Conservation (phyloP, 1,140 invertebrate species). For the Zeugodacus cucurbitae region DNA sequence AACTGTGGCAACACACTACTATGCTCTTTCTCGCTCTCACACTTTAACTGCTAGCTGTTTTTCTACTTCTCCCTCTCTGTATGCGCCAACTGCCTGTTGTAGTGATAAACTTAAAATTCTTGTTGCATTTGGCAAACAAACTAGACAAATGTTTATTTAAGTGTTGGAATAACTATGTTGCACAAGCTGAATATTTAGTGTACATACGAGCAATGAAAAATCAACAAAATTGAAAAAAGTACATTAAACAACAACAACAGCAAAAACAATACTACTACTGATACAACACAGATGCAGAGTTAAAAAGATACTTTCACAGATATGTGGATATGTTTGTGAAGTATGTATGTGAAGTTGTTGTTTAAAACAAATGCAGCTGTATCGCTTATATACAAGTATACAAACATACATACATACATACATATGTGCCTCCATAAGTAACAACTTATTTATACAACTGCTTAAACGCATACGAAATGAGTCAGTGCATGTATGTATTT, state of each 20-base stretch:
- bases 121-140: constrained; percentile 21
- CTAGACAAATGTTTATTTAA: constrained; percentile 29
- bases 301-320: neutral
- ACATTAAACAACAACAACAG: neutral
- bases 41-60: too few relatives aligned
- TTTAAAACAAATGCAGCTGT: neutral
- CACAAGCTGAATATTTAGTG: constrained; percentile 5
- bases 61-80: neutral
- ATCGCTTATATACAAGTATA: neutral
- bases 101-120: constrained; percentile 30
- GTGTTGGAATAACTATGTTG: constrained; percentile 33
- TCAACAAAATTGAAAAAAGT: neutral
- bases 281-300: neutral
- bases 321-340: neutral
- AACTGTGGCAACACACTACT: neutral
- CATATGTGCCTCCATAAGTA: neutral
- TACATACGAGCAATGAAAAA: neutral
- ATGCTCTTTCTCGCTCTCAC: neutral
- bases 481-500: neutral
- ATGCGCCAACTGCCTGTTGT: neutral
- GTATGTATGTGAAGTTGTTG: too few relatives aligned
- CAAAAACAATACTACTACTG: neutral
- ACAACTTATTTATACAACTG: constrained; percentile 27
- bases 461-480: neutral
- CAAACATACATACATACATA: neutral